A percentile compares a stretch with the other conserved stretches of the same genome.
Conservation (phyloP, 2,888 invertebrate genomes). For the Pandemis corylana region DNA sequence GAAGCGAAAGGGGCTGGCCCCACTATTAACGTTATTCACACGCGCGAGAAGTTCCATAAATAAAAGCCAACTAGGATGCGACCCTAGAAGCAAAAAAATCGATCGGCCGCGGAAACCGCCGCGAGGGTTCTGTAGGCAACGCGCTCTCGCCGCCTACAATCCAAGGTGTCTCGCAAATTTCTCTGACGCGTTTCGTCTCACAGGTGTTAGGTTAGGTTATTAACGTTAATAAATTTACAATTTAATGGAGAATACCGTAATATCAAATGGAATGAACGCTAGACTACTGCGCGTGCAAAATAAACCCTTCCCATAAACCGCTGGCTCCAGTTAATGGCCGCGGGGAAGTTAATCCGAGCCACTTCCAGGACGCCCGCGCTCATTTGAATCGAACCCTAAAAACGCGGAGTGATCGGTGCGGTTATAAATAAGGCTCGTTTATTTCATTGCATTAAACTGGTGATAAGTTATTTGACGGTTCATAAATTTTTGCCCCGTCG, state of each 20-base stretch:
- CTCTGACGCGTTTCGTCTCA: neutral
- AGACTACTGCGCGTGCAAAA: constrained; percentile 20
- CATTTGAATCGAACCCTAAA: constrained; percentile 40
- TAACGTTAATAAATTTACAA: neutral
- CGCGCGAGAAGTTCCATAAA: constrained; percentile 82
- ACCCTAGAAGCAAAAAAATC: constrained; percentile 77
- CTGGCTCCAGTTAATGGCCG: constrained; percentile 27
- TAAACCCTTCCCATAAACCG: constrained; percentile 35
- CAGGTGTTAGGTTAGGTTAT: neutral
- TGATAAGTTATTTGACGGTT: constrained; percentile 84
- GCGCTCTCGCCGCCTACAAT: neutral
- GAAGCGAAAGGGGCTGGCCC: constrained; percentile 79
- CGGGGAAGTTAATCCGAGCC: constrained; percentile 38
- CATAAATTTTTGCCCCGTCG: constrained; percentile 78
- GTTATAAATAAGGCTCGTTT: constrained; percentile 81
- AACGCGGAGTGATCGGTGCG: constrained; percentile 70
- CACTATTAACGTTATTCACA: constrained; percentile 83
- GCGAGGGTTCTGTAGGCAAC: constrained; percentile 37
- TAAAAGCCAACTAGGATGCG: constrained; percentile 73
- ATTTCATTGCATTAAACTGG: constrained; percentile 83
- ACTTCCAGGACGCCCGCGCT: constrained; percentile 26
- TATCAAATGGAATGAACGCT: neutral
- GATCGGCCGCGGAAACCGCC: constrained; percentile 46
- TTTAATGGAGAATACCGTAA: neutral
- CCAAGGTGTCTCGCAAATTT: neutral